A percentile compares a stretch with the other conserved stretches of the same genome.
Evolutionary conservation across 2,113 vertebrate species (phyloP).

Genomic region (Heterotilapia buettikoferi): DNA sequence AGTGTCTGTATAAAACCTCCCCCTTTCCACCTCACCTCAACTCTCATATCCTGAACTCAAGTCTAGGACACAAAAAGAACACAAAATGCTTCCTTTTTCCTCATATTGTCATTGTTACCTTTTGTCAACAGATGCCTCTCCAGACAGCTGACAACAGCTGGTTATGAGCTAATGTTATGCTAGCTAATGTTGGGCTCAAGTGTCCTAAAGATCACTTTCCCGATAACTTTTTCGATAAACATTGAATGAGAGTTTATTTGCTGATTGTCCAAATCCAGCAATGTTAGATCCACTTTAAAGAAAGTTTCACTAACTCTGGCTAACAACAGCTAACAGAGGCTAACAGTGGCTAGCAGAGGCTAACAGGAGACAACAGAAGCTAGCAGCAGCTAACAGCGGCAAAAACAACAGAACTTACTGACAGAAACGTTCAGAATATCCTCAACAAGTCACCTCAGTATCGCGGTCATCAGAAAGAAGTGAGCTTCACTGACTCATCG

Average conservation of each 20-base stretch:
- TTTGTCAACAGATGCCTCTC: neutral
- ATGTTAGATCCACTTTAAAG: neutral
- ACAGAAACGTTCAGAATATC: neutral
- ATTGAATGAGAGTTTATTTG: neutral
- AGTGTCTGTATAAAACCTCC: neutral
- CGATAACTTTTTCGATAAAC: neutral
- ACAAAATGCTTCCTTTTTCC: neutral
- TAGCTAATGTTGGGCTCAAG: neutral
- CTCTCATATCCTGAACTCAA: neutral
- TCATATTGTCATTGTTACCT: neutral
- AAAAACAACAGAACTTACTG: no score
- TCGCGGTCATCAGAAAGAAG: neutral
- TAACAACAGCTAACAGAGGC: neutral
- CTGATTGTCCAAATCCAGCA: neutral
- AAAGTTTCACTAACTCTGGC: neutral
- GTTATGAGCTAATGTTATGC: neutral
- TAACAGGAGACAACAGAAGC: neutral
- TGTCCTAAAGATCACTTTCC: neutral
- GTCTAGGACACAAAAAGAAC: neutral
- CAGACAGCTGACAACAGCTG: neutral
- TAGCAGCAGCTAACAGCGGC: neutral
- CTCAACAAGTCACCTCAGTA: neutral
- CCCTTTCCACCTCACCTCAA: rapidly evolving
- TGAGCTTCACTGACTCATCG: neutral
- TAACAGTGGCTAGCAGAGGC: no score